Percentiles rank a stretch among this genome's conserved stretches.
Conservation (phyloP, 1,140 invertebrate genomes). For the Drosophila obscura region DNA sequence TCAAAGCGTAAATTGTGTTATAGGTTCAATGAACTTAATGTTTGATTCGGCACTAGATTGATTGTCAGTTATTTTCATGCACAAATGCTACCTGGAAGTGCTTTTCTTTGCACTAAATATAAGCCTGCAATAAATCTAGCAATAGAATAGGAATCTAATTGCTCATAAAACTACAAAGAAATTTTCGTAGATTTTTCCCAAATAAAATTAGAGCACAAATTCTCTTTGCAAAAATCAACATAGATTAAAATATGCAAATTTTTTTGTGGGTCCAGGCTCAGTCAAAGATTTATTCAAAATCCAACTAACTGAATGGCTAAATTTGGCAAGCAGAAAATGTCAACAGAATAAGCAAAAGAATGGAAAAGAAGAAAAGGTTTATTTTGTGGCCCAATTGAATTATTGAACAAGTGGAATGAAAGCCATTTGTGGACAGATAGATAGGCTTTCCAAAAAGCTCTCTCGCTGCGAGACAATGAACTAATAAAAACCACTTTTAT, state of each 20-base stretch:
- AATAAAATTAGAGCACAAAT: not conserved
- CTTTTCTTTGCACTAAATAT: too few relatives aligned
- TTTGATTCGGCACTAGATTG: too few relatives aligned
- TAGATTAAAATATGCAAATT: too few relatives aligned
- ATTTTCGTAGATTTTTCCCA: not conserved
- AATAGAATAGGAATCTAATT: not conserved
- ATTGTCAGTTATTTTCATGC: too few relatives aligned
- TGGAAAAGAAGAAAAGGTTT: not conserved
- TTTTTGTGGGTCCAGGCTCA: too few relatives aligned
- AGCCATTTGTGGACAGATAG: not conserved
- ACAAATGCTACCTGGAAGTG: too few relatives aligned
- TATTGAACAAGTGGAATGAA: conserved; percentile 15
- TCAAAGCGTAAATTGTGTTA: not conserved
- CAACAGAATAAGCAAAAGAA: not conserved
- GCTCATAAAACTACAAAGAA: too few relatives aligned
- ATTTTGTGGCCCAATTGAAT: conserved; percentile 19
- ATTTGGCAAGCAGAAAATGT: not conserved
- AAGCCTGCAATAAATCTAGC: too few relatives aligned
- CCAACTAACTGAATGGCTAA: not conserved
- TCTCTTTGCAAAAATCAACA: not conserved
- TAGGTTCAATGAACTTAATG: too few relatives aligned
- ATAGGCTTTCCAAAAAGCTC: not conserved
- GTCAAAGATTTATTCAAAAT: conserved; percentile 9
- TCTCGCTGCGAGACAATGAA: not conserved
- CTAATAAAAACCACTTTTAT: too few relatives aligned